These are phyloP conservation scores for Drosophila kuntzei DNA, from an alignment of 2,888 invertebrate genomes.

Conservation along the genomic window DNA sequence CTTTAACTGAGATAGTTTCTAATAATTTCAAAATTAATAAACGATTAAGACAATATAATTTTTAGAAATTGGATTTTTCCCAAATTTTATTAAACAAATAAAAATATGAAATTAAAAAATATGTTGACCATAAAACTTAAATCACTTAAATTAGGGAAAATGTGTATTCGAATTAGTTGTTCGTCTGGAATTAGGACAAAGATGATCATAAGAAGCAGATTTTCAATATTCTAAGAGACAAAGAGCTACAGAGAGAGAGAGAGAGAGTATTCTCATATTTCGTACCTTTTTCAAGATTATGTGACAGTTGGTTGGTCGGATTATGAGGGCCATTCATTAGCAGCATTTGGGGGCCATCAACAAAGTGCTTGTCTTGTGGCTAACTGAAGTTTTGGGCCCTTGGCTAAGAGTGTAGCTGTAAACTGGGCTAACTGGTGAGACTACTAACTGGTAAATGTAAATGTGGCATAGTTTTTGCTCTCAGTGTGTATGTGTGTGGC, in stretches of 20 bases:
- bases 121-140: no score
- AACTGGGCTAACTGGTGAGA: slow-evolving; percentile 8
- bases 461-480: slow-evolving; percentile 68
- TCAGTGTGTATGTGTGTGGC: slow-evolving; percentile 51
- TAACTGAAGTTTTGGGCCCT: slow-evolving; percentile 25
- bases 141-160: no score
- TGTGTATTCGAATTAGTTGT: slow-evolving; percentile 1
- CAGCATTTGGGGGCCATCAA: slow-evolving; percentile 50
- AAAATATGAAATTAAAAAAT: no score
- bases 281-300: slow-evolving; percentile 49
- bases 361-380: slow-evolving; percentile 52
- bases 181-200: neutral
- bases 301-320: slow-evolving; percentile 41
- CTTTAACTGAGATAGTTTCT: no score
- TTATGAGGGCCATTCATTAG: slow-evolving; percentile 66
- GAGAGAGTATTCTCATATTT: slow-evolving; percentile 1
- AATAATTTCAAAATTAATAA: no score
- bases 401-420: slow-evolving; percentile 2
- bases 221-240: neutral
- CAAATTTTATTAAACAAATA: no score
- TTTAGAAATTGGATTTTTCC: no score
- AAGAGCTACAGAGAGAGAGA: neutral
- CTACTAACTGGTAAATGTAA: slow-evolving; percentile 42
- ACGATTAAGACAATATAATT: no score
- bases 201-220: slow-evolving; percentile 8